These are phyloP conservation scores for Taxidea taxus DNA, from an alignment of 2,113 vertebrate species.

Conservation along the genomic window DNA sequence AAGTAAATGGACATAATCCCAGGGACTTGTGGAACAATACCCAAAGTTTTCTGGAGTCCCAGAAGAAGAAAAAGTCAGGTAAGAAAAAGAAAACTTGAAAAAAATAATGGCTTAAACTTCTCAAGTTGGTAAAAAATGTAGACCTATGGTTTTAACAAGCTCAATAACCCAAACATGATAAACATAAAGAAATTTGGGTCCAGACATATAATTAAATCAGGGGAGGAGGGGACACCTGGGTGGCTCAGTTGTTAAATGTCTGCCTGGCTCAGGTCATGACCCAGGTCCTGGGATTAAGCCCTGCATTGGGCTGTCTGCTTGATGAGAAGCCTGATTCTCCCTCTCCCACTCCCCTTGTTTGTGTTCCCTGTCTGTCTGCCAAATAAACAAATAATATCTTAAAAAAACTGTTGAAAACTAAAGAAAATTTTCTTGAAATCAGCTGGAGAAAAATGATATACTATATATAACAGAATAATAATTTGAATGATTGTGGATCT, in stretches of 20 bases:
- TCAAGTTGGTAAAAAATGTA: background rate
- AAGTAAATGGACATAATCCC: background rate
- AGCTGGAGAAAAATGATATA: background rate
- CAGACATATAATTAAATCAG: background rate
- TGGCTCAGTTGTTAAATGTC: too few species aligned
- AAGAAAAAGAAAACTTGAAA: background rate
- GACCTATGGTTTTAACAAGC: background rate
- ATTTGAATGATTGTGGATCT: background rate
- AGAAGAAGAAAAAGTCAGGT: background rate
- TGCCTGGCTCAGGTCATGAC: too few species aligned
- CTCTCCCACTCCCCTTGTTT: too few species aligned
- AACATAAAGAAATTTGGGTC: background rate
- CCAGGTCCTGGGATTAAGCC: too few species aligned
- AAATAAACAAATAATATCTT: too few species aligned
- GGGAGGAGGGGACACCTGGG: too few species aligned
- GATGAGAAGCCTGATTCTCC: too few species aligned
- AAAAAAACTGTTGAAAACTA: background rate
- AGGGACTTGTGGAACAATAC: background rate
- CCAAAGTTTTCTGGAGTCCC: background rate
- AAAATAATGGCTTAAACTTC: background rate
- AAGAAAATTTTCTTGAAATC: background rate
- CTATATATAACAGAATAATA: background rate
- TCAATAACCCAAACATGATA: background rate
- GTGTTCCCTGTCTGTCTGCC: too few species aligned
- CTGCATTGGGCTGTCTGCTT: too few species aligned